Evolutionary conservation across 1,140 invertebrate genomes (phyloP).

Genomic region (Lepeophtheirus salmonis): DNA sequence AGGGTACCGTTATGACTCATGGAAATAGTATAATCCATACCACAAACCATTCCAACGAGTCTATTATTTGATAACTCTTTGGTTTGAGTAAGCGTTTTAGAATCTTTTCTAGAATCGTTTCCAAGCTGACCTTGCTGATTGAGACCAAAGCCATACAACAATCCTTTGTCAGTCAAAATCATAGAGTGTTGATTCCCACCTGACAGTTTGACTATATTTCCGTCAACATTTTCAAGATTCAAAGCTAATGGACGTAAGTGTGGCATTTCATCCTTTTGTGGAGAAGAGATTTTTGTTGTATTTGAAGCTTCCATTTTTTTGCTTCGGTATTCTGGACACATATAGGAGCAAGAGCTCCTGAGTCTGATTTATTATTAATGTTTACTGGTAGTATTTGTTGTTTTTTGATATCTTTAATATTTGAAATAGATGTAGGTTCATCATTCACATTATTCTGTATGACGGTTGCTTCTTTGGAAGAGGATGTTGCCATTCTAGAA

Average conservation of each 20-base stretch:
- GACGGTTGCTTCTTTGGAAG: not conserved
- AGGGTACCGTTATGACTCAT: not conserved
- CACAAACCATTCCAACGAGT: conserved; percentile 3
- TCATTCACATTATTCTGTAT: too few species aligned
- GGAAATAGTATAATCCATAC: conserved; percentile 3
- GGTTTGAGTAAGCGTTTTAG: not conserved
- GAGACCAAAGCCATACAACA: conserved; percentile 40
- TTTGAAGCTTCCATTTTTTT: not conserved
- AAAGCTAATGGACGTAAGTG: not conserved
- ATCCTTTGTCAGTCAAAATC: conserved; percentile 2
- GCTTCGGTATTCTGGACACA: too few species aligned
- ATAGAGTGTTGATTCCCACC: conserved; percentile 11
- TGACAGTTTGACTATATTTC: conserved; percentile 30
- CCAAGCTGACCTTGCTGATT: conserved; percentile 51
- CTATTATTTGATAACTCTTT: not conserved
- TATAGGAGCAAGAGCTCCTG: too few species aligned
- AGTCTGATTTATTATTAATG: too few species aligned
- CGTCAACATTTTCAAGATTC: not conserved
- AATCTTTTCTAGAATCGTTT: conserved; percentile 25
- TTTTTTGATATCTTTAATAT: too few species aligned
- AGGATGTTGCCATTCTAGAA: not conserved
- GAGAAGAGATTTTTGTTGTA: too few species aligned
- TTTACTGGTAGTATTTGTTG: too few species aligned
- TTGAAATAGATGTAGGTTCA: too few species aligned
- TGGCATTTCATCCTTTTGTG: too few species aligned